Percentiles rank a stretch among this genome's conserved stretches.
Conservation (phyloP, 2,113 vertebrate species). For the Chaetorhynchus papuensis region DNA sequence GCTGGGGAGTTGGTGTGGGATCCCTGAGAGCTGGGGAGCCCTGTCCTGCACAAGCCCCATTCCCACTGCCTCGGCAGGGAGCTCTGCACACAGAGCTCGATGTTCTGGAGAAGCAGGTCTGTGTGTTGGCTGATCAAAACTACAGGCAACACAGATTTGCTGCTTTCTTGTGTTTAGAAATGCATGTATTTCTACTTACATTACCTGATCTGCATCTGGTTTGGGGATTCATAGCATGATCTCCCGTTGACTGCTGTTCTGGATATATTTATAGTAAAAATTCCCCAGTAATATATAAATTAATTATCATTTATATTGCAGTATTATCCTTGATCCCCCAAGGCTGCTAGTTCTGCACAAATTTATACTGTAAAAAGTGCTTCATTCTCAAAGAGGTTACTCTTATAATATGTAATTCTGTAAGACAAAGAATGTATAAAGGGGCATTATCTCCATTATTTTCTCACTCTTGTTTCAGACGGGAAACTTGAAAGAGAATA, state of each 20-base stretch:
- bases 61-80: fast-evolving
- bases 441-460: not conserved
- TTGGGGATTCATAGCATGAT: not conserved
- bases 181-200: fast-evolving
- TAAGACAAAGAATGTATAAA: not conserved
- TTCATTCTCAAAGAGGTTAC: not conserved
- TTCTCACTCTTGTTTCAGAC: not conserved
- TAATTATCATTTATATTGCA: slow-evolving; percentile 25
- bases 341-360: not conserved
- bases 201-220: not conserved
- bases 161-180: not conserved
- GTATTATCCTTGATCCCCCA: not conserved
- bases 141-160: fast-evolving
- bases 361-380: not conserved
- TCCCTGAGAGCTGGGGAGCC: not conserved
- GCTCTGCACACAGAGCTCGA: fast-evolving
- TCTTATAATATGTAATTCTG: not conserved
- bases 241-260: not conserved
- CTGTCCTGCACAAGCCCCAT: not conserved
- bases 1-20: fast-evolving
- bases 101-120: not conserved
- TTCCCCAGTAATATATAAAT: slow-evolving; percentile 19
- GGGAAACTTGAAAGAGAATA: not conserved
- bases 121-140: fast-evolving
- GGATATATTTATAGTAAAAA: not conserved